A percentile compares a stretch with the other conserved stretches of the same genome.
These are phyloP conservation scores for Callyntrura sp. DNA, from an alignment of 2,888 invertebrate species.

Conservation along the genomic window DNA sequence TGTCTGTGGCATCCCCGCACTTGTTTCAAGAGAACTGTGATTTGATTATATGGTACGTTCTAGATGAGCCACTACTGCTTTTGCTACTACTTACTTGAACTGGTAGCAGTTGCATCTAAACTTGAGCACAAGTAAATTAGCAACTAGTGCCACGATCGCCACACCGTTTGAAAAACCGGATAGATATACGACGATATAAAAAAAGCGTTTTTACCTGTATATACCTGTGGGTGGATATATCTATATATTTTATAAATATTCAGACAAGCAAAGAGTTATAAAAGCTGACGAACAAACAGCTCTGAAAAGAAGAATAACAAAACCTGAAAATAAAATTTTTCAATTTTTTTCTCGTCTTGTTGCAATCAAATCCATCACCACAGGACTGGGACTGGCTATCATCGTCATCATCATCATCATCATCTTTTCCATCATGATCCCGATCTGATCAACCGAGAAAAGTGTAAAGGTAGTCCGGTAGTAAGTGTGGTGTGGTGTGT, in stretches of 20 bases:
- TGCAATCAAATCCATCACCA: conserved; percentile 78
- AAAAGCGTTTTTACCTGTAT: background rate
- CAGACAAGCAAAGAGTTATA: conserved; percentile 38
- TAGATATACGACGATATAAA: background rate
- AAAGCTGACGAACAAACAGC: conserved; percentile 11
- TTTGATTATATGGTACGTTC: conserved; percentile 42
- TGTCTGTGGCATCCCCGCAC: too few relatives aligned
- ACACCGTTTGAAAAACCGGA: conserved; percentile 62
- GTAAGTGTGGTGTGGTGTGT: conserved; percentile 39
- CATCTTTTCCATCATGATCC: conserved; percentile 42
- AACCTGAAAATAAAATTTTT: conserved; percentile 66
- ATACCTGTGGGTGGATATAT: background rate
- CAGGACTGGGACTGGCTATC: too few relatives aligned
- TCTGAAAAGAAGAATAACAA: conserved; percentile 31
- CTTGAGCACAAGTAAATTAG: conserved; percentile 77
- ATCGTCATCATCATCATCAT: conserved; percentile 60
- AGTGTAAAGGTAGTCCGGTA: conserved; percentile 59
- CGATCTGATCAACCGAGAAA: conserved; percentile 70
- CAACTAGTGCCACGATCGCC: conserved; percentile 57
- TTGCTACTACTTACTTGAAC: background rate
- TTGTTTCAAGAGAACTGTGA: conserved; percentile 60
- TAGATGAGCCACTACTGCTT: conserved; percentile 5
- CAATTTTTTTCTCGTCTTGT: conserved; percentile 36
- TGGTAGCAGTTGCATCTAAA: conserved; percentile 31
- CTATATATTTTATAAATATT: conserved; percentile 12